These are phyloP conservation scores for Eumaeus atala DNA, from an alignment of 1,140 invertebrate species.

Conservation along the genomic window DNA sequence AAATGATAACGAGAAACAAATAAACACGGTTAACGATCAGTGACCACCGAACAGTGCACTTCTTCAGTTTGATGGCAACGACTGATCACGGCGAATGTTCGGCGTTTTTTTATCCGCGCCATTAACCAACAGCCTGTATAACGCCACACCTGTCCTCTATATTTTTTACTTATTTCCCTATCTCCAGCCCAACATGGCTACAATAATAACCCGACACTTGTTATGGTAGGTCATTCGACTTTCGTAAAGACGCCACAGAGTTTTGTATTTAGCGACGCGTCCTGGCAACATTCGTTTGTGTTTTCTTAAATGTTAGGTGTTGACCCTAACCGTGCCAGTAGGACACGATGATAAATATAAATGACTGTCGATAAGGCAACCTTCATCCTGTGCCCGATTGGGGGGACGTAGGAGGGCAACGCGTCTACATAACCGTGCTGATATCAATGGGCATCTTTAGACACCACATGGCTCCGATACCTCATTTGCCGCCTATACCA, in stretches of 20 bases:
- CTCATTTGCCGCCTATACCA: too few species aligned
- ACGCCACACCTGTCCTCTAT: conserved; percentile 42
- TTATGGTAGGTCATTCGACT: conserved; percentile 48
- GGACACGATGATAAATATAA: too few species aligned
- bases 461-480: too few species aligned
- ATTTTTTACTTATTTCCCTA: conserved; percentile 42
- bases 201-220: conserved; percentile 41
- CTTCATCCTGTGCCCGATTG: too few species aligned
- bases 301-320: too few species aligned
- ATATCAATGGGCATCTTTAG: too few species aligned
- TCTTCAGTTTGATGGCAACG: neutral
- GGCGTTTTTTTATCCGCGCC: neutral
- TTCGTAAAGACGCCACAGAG: neutral
- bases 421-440: too few species aligned
- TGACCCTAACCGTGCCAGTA: too few species aligned
- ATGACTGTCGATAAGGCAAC: too few species aligned
- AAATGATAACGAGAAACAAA: conserved; percentile 6
- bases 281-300: too few species aligned
- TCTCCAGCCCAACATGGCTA: conserved; percentile 35
- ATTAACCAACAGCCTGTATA: conserved; percentile 38
- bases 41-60: neutral
- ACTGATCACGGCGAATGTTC: neutral
- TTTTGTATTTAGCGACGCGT: too few species aligned
- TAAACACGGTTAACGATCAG: neutral
- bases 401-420: too few species aligned